These are phyloP conservation scores for Lacerta viridis DNA, from an alignment of 2,797 vertebrate genomes.

Conservation along the genomic window DNA sequence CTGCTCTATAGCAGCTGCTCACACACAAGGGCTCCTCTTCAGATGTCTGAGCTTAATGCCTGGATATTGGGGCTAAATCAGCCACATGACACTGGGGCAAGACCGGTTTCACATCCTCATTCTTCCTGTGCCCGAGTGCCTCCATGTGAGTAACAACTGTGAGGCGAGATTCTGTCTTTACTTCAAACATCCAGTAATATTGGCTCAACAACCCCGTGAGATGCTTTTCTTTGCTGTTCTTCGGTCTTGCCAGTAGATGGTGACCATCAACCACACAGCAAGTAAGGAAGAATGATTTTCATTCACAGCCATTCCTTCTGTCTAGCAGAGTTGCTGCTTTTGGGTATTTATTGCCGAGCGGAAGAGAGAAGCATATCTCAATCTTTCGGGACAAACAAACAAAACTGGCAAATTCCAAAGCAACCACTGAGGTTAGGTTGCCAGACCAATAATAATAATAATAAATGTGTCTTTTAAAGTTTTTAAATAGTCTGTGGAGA, in stretches of 20 bases:
- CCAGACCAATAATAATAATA: not conserved
- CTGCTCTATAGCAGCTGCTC: not conserved
- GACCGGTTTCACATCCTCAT: too few species aligned
- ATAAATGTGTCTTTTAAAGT: not conserved
- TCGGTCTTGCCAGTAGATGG: conserved; percentile 69
- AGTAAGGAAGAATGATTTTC: not conserved
- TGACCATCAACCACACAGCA: conserved; percentile 51
- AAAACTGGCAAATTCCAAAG: not conserved
- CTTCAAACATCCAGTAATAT: not conserved
- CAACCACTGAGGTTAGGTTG: not conserved
- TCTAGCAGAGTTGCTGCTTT: not conserved
- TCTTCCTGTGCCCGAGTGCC: not conserved
- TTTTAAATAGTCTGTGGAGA: conserved; percentile 16
- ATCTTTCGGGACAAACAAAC: conserved; percentile 14
- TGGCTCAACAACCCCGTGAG: not conserved
- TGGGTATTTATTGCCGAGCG: not conserved
- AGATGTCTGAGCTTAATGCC: not conserved
- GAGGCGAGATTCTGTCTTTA: not conserved
- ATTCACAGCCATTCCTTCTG: not conserved
- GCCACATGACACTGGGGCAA: too few species aligned
- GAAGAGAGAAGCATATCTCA: conserved; percentile 9
- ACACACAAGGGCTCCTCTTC: not conserved
- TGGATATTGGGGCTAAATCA: not conserved
- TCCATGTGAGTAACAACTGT: not conserved
- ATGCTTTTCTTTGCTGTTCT: conserved; percentile 30